Evolutionary conservation across 2,113 vertebrate species (phyloP), one percentile per base, ranked within the genome.

Genomic region (Hippopotamus amphibius): DNA sequence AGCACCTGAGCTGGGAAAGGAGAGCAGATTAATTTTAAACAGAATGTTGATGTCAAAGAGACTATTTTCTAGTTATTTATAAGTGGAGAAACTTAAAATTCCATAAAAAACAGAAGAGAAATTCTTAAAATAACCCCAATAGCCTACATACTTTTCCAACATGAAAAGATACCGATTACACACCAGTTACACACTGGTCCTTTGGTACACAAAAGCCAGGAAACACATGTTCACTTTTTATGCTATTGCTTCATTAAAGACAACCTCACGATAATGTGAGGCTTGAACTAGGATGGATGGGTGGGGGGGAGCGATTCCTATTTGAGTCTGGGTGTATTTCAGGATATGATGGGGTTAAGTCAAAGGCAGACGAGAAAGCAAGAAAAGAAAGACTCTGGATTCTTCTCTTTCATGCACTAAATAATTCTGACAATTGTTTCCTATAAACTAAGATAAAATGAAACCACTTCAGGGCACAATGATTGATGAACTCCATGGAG

Each of bases 71-170:
- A 48, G 16, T 74, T 90, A 77, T 33, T 61, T 79, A 9, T 89
- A 95, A 86, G 37, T 71, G 22, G 50, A 86, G 33, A 93, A 55
- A 88, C 21, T 88, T 96, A 76, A 96, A 91, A 74, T 93, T 72
- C 76, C 86, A 88, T 43, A 46, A 76, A 59, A 80, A 92, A 72
- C 37, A 57, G 24, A 65, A 61, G 30, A 90, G 22, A 90, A 89
- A 59, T 65, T 88, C 76, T 96, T 85, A 93, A 93, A 96, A 84
- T 80, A 46, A 88, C 14, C 50, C 94, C 14, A 33, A 63, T 11
- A 83, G 41, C 48, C 14, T 65, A 28, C 7, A 30, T 71, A 80
- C 6, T 77, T 50, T 88, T 89, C 61, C 43, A 19, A 28, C 46
- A 85, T 83, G 50, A 85, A 88, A 88, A 41, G 66, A 71, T 82